phyloP scores from a whole-genome alignment of 2,113 vertebrate species.

The Laterallus jamaicensis region DNA sequence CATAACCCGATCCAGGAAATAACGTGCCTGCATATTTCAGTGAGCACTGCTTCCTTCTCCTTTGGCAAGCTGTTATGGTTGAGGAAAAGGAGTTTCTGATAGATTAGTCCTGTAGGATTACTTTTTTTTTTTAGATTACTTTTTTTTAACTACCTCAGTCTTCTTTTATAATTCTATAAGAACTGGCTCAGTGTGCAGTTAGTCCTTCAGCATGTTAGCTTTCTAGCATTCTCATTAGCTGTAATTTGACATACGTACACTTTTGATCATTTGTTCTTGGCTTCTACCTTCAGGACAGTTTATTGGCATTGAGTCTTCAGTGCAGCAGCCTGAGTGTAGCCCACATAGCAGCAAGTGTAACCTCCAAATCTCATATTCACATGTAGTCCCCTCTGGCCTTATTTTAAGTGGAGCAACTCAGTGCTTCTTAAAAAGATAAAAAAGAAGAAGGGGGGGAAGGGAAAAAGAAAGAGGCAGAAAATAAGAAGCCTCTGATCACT shows the following conservation, averaged over 20 bases:
- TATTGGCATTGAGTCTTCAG: not conserved
- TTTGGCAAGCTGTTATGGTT: not conserved
- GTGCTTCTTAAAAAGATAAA: not conserved
- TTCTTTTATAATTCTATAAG: not conserved
- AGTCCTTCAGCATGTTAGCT: not conserved
- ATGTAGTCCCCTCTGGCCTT: not conserved
- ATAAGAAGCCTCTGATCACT: not conserved
- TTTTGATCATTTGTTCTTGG: not conserved
- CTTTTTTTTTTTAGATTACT: not conserved
- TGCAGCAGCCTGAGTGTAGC: not conserved
- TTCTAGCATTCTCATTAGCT: not conserved
- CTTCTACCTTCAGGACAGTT: not conserved
- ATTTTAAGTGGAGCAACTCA: not conserved
- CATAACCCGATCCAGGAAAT: not conserved
- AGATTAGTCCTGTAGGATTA: not conserved
- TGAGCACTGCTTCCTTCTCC: not conserved
- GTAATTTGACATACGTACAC: not conserved
- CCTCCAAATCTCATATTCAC: not conserved
- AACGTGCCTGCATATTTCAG: not conserved
- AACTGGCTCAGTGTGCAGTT: not conserved
- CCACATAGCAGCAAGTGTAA: not conserved
- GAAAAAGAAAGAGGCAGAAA: not conserved
- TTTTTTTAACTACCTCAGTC: not conserved
- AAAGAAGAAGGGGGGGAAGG: too few relatives aligned
- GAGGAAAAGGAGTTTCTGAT: not conserved